Base-by-base conservation (phyloP, 2,113 vertebrate species). In the Atlantisia rogersi region DNA sequence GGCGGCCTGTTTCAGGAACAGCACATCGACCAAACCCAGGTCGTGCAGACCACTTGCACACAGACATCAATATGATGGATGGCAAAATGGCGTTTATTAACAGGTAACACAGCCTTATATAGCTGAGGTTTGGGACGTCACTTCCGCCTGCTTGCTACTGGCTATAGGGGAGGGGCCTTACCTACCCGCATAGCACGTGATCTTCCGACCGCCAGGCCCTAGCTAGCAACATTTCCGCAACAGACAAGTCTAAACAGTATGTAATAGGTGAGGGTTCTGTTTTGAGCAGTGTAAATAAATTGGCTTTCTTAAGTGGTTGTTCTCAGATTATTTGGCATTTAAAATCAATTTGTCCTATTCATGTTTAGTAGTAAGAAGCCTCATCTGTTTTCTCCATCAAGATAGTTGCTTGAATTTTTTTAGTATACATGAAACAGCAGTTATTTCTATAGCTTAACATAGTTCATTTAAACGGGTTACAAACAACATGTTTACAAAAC, bases 181-280 rank as follows among this genome's bases (percentile, higher is more conserved):
- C 35, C 35, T 35, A 35, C 35, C 35, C 35, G 35, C 35, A 35
- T 35, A 35, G 35, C 35, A 35, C 35, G 35, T 35, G 35, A 35
- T 35, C 35, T 35, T 35, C 35, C 35, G 35, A 35, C 35, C 35
- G 7, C 35, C 35, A 35, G 35, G 35, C 35, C 35, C 35, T 35
- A 35, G 35, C 35, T 35, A 35, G 35, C 35, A 35, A 35, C 35
- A 35, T 35, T 35, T 35, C 35, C 35, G 35, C 35, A 35, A 35
- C 35, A 35, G 14, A 60, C 17, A 59, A 48, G 8, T 63, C 25
- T 46, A 26, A 85, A 22, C 2, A 11, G 14, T 14, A 37, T 9
- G 12, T 35, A 22, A 44, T 3, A 19, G 4, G 5, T 18, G 8
- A 2, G 5, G 3, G 2, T 46, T 35, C 19, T 6, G 13, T 75